Evolutionary conservation across 2,797 vertebrate genomes (phyloP), one percentile per base, ranked within the genome.

Genomic region (Oreochromis mossambicus): DNA sequence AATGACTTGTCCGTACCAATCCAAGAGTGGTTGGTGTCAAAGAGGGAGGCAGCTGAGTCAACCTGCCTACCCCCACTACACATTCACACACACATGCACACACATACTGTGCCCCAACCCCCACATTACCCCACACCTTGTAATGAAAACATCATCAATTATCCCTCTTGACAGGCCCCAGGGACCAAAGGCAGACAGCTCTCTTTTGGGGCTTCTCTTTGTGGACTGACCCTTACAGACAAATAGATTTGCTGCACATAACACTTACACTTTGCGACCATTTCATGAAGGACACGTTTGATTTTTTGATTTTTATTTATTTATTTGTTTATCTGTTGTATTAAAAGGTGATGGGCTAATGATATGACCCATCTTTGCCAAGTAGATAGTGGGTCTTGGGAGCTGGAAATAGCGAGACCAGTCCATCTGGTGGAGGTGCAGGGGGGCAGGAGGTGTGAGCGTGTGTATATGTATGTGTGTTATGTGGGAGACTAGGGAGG

Each of bases 81-180:
- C 81, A 83, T 86, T 80, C 83, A 91, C 83, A 88, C 78, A 83
- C 81, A 83, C 86, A 86, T 81, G 79, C 38, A 46, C 86, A 83
- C 86, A 54, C 88, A 87, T 61, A 91, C 89, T 91, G 88, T 94
- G 95, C 96, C 95, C 93, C 96, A 95, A 95, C 94, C 94, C 94
- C 93, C 92, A 92, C 93, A 93, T 95, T 95, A 93, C 93, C 96
- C 96, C 96, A 97, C 94, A 97, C 97, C 97, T 97, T 97, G 96
- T 96, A 97, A 97, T 97, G 96, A 97, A 98, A 98, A 97, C 97
- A 97, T 97, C 97, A 97, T 98, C 97, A 98, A 96, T 98, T 98
- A 97, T 95, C 95, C 93, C 89, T 92, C 92, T 87, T 96, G 97
- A 97, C 97, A 98, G 97, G 96, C 94, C 89, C 95, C 91, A 94